Evolutionary conservation across 2,113 vertebrate genomes (phyloP).

Genomic region (Ciconia maguari): DNA sequence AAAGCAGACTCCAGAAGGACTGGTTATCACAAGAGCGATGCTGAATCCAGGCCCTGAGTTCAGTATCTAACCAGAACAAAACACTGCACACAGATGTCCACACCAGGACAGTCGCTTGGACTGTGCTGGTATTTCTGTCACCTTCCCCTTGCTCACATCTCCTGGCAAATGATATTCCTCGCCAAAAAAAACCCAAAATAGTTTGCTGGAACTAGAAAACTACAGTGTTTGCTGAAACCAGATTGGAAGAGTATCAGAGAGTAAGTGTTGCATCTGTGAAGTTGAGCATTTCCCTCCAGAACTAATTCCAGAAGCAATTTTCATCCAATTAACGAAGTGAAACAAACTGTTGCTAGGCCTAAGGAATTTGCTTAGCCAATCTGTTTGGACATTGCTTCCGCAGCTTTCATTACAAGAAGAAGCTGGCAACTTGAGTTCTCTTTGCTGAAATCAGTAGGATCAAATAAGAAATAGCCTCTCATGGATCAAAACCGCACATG

Average conservation of each 20-base stretch:
- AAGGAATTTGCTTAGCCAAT: not conserved
- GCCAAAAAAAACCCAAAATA: not conserved
- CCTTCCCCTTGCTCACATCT: not conserved
- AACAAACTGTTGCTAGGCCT: not conserved
- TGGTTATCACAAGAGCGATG: rapidly evolving
- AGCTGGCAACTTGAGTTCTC: not conserved
- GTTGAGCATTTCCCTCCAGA: not conserved
- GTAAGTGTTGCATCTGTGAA: not conserved
- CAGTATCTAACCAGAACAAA: not conserved
- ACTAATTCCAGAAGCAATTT: constrained; percentile 12
- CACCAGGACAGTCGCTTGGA: not conserved
- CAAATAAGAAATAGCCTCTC: not conserved
- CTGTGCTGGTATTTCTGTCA: not conserved
- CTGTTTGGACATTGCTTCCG: rapidly evolving
- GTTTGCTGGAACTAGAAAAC: not conserved
- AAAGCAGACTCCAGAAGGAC: not conserved
- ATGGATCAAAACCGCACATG: not conserved
- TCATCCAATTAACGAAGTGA: not conserved
- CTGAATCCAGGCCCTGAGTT: not conserved
- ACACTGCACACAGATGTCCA: not conserved
- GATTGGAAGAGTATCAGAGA: not conserved
- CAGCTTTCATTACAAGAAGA: not conserved
- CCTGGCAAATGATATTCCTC: not conserved
- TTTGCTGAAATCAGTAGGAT: not conserved
- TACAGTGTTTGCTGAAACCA: not conserved